These are phyloP conservation scores for Raja brachyura DNA, from an alignment of 2,113 vertebrate genomes.

Conservation along the genomic window DNA sequence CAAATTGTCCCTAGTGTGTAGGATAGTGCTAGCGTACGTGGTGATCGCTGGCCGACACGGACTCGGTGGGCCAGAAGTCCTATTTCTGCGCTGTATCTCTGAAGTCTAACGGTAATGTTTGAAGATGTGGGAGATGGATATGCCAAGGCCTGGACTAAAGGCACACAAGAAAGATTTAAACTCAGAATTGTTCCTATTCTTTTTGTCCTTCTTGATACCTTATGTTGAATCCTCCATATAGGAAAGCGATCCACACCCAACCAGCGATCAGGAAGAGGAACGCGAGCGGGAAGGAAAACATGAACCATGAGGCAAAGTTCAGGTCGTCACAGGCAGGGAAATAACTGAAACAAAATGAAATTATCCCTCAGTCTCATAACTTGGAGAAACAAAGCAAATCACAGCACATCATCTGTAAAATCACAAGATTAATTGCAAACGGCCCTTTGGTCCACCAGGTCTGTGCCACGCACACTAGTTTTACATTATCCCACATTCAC, in stretches of 20 bases:
- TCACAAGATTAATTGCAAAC: not conserved
- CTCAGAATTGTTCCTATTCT: not conserved
- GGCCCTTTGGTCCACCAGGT: too few species aligned
- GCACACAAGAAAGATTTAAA: not conserved
- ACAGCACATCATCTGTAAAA: not conserved
- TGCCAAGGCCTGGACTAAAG: not conserved
- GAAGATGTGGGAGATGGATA: not conserved
- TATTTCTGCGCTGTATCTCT: too few species aligned
- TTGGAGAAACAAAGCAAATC: not conserved
- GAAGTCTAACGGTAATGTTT: not conserved
- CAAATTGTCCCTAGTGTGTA: too few species aligned
- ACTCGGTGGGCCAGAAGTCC: too few species aligned
- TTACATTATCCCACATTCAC: too few species aligned
- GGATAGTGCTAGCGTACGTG: too few species aligned
- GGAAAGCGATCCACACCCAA: constrained; percentile 89
- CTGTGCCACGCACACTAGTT: too few species aligned
- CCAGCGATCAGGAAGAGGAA: constrained; percentile 78
- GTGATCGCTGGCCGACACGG: too few species aligned
- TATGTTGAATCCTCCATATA: constrained; percentile 75
- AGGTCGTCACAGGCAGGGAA: constrained; percentile 88
- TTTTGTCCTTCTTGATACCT: constrained; percentile 55
- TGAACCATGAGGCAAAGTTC: constrained; percentile 96
- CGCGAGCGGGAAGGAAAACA: constrained; percentile 91
- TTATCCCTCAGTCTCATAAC: not conserved
- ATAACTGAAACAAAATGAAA: constrained; percentile 61